Conservation (phyloP, 2,113 vertebrate species). For the Ochotona curzoniae region DNA sequence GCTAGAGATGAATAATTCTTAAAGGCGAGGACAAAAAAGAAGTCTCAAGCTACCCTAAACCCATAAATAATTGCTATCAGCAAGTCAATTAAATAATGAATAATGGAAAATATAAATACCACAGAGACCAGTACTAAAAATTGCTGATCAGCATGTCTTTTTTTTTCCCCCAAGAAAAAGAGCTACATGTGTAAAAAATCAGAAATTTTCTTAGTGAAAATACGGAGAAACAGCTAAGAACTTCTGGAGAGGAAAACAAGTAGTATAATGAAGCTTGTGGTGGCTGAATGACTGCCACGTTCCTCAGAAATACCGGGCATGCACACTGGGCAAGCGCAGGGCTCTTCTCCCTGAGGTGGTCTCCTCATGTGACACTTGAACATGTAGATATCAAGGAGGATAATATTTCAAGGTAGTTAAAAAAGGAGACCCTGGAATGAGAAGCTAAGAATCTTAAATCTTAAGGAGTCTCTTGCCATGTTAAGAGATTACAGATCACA, state of each 20-base stretch:
- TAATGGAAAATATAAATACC: slow-evolving; percentile 53
- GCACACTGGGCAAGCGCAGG: accelerated
- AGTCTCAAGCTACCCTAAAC: slow-evolving; percentile 12
- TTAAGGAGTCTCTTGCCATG: background rate
- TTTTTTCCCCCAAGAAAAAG: slow-evolving; percentile 62
- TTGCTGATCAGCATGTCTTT: slow-evolving; percentile 51
- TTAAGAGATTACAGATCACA: background rate
- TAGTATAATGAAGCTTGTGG: background rate
- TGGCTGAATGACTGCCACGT: background rate
- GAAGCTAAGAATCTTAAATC: background rate
- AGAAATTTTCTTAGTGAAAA: slow-evolving; percentile 60
- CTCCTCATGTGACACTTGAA: background rate
- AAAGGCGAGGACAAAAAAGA: background rate
- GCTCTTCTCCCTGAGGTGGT: background rate
- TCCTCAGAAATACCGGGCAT: background rate
- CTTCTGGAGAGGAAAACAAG: background rate
- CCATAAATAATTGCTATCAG: slow-evolving; percentile 60
- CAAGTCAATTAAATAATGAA: slow-evolving; percentile 70
- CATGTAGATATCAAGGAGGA: background rate
- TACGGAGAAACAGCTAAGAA: background rate
- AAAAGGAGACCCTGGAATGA: background rate
- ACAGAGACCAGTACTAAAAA: slow-evolving; percentile 47
- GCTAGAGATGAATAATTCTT: slow-evolving; percentile 37
- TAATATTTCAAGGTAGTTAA: background rate
- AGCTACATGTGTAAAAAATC: slow-evolving; percentile 52